Evolutionary conservation across 2,113 vertebrate species (phyloP).

Genomic region (Oncorhynchus keta): DNA sequence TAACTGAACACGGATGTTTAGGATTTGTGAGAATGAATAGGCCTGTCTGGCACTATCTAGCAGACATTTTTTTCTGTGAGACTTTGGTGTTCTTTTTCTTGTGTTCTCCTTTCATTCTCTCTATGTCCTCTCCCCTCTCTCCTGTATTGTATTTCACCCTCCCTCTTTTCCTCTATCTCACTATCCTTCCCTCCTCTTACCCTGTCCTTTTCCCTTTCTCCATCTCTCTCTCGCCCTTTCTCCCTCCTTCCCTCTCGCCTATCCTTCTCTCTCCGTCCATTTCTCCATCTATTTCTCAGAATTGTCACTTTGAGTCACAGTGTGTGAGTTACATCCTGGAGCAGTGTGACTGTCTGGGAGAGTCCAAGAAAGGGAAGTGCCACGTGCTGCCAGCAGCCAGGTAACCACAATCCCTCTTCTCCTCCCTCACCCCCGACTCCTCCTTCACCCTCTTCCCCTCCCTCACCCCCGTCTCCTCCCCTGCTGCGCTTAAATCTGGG

Average conservation of each 20-base stretch:
- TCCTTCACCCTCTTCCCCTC: background rate
- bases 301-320: constrained; percentile 64
- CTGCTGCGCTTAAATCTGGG: too few relatives aligned
- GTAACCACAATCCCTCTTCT: constrained; percentile 43
- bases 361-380: constrained; percentile 68
- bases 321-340: constrained; percentile 66
- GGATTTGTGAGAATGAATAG: background rate
- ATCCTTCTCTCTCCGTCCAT: background rate
- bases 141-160: background rate
- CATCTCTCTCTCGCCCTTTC: background rate
- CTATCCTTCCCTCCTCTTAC: background rate
- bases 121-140: constrained; percentile 1
- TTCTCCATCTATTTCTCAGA: constrained; percentile 38
- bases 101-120: background rate
- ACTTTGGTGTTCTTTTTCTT: background rate
- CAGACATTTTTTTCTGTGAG: background rate
- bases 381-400: constrained; percentile 76
- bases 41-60: background rate
- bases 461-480: background rate
- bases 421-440: background rate
- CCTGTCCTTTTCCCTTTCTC: background rate
- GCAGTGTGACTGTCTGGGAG: constrained; percentile 71
- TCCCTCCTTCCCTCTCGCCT: background rate
- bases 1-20: background rate
- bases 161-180: background rate